phyloP scores from a whole-genome alignment of 1,140 invertebrate genomes.

The Lerema accius region DNA sequence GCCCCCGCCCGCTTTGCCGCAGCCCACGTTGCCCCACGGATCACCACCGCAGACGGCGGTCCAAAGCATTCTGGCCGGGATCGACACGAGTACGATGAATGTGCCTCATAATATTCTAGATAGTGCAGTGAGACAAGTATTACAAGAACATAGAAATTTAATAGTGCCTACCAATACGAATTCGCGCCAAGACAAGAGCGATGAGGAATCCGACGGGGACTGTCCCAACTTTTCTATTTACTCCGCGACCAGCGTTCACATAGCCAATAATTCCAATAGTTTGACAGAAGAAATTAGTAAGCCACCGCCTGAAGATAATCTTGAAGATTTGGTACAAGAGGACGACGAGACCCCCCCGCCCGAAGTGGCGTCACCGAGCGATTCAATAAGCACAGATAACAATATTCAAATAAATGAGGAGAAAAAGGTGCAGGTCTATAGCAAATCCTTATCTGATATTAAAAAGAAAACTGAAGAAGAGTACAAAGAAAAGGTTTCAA shows the following conservation, averaged over 20 bases:
- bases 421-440: constrained; percentile 15
- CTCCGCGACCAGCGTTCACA: constrained; percentile 89
- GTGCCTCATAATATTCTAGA: constrained; percentile 62
- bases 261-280: constrained; percentile 83
- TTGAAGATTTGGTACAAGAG: constrained; percentile 76
- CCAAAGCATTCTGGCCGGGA: constrained; percentile 48
- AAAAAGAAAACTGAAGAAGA: constrained; percentile 62
- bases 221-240: constrained; percentile 94
- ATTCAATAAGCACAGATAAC: constrained; percentile 6
- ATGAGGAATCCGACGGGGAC: constrained; percentile 86
- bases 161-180: constrained; percentile 45
- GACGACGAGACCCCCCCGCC: constrained; percentile 56
- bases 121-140: constrained; percentile 66
- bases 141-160: constrained; percentile 64
- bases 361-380: constrained; percentile 15
- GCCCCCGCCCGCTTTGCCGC: constrained; percentile 17
- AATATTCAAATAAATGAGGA: constrained; percentile 17
- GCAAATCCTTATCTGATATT: constrained; percentile 33
- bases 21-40: constrained; percentile 25
- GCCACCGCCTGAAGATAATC: constrained; percentile 39
- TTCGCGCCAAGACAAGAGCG: constrained; percentile 49
- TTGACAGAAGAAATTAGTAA: constrained; percentile 38
- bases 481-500: constrained; percentile 71
- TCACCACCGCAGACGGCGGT: constrained; percentile 30
- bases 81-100: constrained; percentile 50